Percentiles rank a stretch among this genome's conserved stretches.
Evolutionary conservation across 2,888 invertebrate species (phyloP).

Genomic region (Ceratothoa steindachneri): DNA sequence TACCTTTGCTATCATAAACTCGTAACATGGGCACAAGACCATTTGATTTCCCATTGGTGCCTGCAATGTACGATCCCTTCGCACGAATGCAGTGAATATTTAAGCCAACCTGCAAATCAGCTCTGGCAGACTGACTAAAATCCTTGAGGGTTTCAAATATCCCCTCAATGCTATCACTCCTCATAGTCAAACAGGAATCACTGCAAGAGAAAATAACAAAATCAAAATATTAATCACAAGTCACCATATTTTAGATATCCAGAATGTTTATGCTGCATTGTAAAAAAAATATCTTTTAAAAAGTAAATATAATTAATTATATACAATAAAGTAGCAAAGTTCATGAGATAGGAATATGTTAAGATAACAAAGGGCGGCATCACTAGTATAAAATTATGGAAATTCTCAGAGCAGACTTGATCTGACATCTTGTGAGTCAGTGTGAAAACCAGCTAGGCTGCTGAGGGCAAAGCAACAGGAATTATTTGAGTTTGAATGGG

Average conservation of each 20-base stretch:
- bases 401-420: too few species aligned
- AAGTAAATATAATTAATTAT: too few species aligned
- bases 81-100: not conserved
- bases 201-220: not conserved
- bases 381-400: not conserved
- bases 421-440: too few species aligned
- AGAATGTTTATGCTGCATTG: too few species aligned
- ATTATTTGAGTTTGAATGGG: too few species aligned
- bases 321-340: too few species aligned
- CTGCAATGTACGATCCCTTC: not conserved
- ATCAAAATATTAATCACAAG: too few species aligned
- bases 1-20: not conserved
- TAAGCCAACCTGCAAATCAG: not conserved
- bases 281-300: too few species aligned
- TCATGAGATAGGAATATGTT: too few species aligned
- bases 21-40: not conserved
- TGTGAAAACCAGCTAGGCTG: too few species aligned
- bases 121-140: not conserved
- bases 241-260: too few species aligned
- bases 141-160: not conserved
- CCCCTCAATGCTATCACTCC: not conserved
- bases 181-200: not conserved
- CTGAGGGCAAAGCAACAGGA: too few species aligned
- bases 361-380: not conserved
- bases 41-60: slow-evolving; percentile 4